phyloP scores from a whole-genome alignment of 2,113 vertebrate genomes.

The Psilopsiagon aymara region DNA sequence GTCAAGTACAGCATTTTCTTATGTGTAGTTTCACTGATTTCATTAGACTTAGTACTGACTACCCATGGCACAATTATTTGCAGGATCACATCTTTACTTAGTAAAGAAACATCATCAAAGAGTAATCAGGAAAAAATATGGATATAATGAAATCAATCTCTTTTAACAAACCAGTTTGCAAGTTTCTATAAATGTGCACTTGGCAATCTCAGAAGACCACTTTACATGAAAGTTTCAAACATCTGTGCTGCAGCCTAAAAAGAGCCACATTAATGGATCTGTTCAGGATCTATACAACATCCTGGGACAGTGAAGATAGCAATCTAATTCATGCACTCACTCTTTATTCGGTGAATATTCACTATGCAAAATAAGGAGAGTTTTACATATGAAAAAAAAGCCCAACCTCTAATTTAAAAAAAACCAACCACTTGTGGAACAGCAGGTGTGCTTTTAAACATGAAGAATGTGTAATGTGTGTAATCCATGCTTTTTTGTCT shows the following conservation, averaged over 20 bases:
- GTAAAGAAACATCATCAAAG: background rate
- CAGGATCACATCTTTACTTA: background rate
- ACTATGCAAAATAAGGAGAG: background rate
- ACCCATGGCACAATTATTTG: background rate
- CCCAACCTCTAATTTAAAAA: background rate
- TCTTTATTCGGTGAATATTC: background rate
- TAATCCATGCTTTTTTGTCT: background rate
- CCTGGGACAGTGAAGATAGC: background rate
- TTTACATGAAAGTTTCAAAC: background rate
- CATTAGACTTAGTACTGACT: background rate
- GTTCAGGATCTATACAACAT: background rate
- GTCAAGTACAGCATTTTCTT: background rate
- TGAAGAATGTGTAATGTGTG: background rate
- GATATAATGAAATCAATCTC: constrained; percentile 4
- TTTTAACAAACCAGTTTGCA: constrained; percentile 21
- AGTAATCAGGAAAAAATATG: background rate
- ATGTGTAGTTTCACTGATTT: background rate
- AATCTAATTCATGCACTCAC: background rate
- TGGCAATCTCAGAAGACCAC: background rate
- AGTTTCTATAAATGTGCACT: constrained; percentile 13
- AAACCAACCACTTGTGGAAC: background rate
- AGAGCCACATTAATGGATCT: background rate
- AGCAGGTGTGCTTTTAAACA: background rate
- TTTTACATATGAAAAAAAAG: background rate
- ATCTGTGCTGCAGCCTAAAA: constrained; percentile 36